phyloP scores from a whole-genome alignment of 1,140 invertebrate genomes.

The Lycorma delicatula region DNA sequence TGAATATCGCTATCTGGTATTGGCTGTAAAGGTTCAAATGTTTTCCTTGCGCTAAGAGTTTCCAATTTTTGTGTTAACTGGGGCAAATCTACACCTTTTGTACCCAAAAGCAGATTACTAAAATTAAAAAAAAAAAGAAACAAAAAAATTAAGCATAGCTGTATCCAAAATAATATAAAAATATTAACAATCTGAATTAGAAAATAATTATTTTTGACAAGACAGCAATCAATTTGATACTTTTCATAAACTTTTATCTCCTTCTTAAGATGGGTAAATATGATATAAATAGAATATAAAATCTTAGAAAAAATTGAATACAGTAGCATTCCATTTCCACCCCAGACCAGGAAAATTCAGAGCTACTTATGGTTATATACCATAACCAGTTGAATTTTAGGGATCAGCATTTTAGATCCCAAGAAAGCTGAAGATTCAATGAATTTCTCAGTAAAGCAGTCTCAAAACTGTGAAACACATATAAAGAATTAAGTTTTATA shows the following conservation, averaged over 20 bases:
- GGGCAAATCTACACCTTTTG: constrained; percentile 86
- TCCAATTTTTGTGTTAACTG: constrained; percentile 86
- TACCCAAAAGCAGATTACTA: constrained; percentile 85
- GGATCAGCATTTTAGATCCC: too few relatives aligned
- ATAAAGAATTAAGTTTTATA: too few relatives aligned
- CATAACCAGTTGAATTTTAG: too few relatives aligned
- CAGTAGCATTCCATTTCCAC: too few relatives aligned
- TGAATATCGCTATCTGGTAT: constrained; percentile 81
- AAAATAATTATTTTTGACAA: neutral
- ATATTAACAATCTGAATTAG: too few relatives aligned
- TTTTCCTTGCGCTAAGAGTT: constrained; percentile 68
- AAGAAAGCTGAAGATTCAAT: too few relatives aligned
- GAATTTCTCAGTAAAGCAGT: too few relatives aligned
- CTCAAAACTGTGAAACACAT: too few relatives aligned
- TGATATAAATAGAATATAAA: neutral
- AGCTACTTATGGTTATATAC: too few relatives aligned
- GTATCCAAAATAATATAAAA: too few relatives aligned
- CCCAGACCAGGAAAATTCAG: too few relatives aligned
- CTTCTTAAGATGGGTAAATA: neutral
- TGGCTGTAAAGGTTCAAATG: constrained; percentile 83
- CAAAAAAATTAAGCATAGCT: too few relatives aligned
- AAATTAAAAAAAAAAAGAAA: constrained; percentile 33
- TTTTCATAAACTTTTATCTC: neutral
- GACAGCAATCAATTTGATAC: neutral
- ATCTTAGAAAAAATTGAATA: neutral